Percentiles rank a stretch among this genome's conserved stretches.
These are phyloP conservation scores for Colostygia pectinataria DNA, from an alignment of 2,888 invertebrate species.

Conservation along the genomic window DNA sequence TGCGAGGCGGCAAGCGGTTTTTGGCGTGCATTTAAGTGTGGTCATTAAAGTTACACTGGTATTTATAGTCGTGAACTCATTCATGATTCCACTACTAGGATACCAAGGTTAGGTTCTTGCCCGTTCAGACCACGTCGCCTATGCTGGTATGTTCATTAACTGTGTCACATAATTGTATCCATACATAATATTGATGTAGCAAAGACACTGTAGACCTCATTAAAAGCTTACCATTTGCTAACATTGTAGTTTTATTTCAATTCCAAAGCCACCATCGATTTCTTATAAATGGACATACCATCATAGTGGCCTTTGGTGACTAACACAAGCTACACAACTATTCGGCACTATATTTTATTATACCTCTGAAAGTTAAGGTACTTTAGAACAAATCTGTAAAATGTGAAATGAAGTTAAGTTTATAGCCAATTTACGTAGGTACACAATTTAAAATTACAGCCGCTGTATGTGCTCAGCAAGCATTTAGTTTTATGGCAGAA, in stretches of 20 bases:
- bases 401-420: conserved; percentile 44
- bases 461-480: conserved; percentile 34
- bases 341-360: conserved; percentile 30
- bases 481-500: conserved; percentile 73
- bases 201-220: conserved; percentile 69
- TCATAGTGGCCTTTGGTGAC: conserved; percentile 58
- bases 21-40: conserved; percentile 31
- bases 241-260: conserved; percentile 72
- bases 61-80: too few relatives aligned
- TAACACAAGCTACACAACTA: conserved; percentile 18
- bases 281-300: conserved; percentile 71
- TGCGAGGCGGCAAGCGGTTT: conserved; percentile 20
- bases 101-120: conserved; percentile 40
- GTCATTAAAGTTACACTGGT: too few relatives aligned
- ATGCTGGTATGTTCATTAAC: conserved; percentile 78
- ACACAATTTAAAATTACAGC: conserved; percentile 23
- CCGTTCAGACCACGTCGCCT: conserved; percentile 44
- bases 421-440: conserved; percentile 42
- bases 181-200: conserved; percentile 56
- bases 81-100: too few relatives aligned
- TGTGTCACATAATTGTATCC: conserved; percentile 54
- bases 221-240: conserved; percentile 73
- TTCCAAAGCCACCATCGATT: conserved; percentile 47
- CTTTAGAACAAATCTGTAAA: conserved; percentile 55
- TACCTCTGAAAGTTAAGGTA: conserved; percentile 31